A percentile compares a stretch with the other conserved stretches of the same genome.
Conservation (phyloP, 2,888 invertebrate genomes). For the Drosophila kambysellisi region DNA sequence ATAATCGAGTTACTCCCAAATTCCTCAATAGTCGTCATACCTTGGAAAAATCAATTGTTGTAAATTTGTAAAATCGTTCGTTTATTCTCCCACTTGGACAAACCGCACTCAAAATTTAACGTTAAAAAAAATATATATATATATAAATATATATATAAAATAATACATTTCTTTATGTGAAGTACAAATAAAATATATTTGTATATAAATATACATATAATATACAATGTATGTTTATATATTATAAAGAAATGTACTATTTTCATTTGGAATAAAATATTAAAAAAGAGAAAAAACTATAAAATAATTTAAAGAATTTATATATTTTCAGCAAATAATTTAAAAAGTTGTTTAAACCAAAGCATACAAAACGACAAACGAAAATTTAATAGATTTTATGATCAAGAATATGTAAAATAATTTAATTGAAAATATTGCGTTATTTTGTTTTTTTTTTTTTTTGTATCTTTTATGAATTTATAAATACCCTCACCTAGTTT, state of each 20-base stretch:
- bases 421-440: background rate
- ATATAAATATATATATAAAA: background rate
- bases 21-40: background rate
- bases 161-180: background rate
- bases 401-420: background rate
- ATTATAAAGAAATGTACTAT: background rate
- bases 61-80: background rate
- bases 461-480: background rate
- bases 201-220: background rate
- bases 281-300: background rate
- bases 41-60: background rate
- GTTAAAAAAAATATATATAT: background rate
- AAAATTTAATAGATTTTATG: background rate
- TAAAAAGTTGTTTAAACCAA: background rate
- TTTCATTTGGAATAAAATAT: background rate
- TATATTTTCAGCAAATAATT: background rate
- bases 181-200: background rate
- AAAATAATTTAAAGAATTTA: background rate
- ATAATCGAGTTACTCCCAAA: background rate
- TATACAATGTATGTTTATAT: too few relatives aligned
- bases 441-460: background rate
- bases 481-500: background rate
- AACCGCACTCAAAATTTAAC: background rate
- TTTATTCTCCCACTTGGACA: background rate
- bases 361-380: background rate